These are phyloP conservation scores for Pipistrellus pipistrellus DNA, from an alignment of 2,797 vertebrate species.

Conservation along the genomic window DNA sequence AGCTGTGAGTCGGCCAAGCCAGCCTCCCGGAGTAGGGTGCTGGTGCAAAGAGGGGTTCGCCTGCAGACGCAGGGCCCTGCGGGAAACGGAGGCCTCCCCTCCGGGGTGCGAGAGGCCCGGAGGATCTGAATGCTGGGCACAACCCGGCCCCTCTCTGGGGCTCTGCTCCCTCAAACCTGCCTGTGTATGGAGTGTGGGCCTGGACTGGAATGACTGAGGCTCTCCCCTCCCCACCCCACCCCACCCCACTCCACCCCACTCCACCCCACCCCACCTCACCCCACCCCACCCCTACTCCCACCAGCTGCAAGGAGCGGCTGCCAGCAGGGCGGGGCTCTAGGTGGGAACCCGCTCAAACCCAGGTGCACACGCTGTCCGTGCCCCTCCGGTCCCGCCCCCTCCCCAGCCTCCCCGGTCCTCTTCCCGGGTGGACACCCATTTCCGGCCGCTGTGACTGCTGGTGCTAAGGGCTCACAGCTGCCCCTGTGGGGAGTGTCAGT, in stretches of 20 bases:
- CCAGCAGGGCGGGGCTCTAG: background rate
- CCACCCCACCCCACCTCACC: no score
- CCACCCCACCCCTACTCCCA: no score
- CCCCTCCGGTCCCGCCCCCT: no score
- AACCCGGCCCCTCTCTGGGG: background rate
- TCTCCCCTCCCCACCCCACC: no score
- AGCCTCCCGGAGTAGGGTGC: no score
- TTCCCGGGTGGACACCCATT: background rate
- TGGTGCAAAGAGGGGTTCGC: background rate
- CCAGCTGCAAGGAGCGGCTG: background rate
- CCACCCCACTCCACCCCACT: no score
- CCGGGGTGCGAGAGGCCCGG: background rate
- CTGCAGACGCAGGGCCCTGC: background rate
- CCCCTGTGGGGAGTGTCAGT: background rate
- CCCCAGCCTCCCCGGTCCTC: background rate
- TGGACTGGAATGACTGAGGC: background rate
- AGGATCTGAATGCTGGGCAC: no score
- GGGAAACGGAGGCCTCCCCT: background rate
- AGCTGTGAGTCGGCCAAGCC: accelerated
- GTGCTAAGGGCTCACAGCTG: background rate
- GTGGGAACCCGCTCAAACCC: no score
- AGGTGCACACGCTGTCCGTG: background rate
- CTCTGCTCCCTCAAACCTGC: background rate
- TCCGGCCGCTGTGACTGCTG: background rate
- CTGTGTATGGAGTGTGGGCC: background rate